Evolutionary conservation across 2,113 vertebrate genomes (phyloP), one percentile per base, ranked within the genome.

Genomic region (Boulengerochromis microlepis): DNA sequence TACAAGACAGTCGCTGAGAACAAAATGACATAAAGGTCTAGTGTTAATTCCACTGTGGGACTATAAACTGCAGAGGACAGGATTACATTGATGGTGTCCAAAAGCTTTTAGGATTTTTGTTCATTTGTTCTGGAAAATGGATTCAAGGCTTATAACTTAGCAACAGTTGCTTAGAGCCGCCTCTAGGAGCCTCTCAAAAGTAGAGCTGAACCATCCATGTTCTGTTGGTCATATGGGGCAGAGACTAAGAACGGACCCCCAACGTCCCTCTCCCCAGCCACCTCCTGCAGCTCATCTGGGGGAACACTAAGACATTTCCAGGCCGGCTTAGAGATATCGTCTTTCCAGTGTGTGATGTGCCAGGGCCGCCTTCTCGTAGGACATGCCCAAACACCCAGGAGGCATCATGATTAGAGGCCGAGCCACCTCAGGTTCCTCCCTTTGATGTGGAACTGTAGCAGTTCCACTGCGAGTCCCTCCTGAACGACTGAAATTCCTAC

Each of bases 21-120:
- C n/a, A 0, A 69, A 9, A 22, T 1, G 11, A 22, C 33, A 40
- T n/a, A 35, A 66, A 66, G 31, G 11, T 40, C n/a, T 13, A 0
- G 8, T 15, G 12, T 71, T 24, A 6, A 2, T 24, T 71, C n/a
- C 64, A 71, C 35, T 10, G 8, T 33, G 29, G 57, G 15, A 18
- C 57, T 61, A 26, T 26, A 57, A 57, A 57, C 12, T 22, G 33
- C 66, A 71, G 10, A 64, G 59, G 59, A 35, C 59, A 66, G n/a
- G 35, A 24, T 69, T 69, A 69, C 35, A 69, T 2, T 69, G 15
- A 26, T 15, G 19, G 0, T 13, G 64, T 22, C 33, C 0, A 69
- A 22, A 40, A 69, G 11, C 33, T 69, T 40, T 13, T 69, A 13
- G 33, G 11, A 69, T 0, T 69, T 40, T 12, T 1, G 11, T 13